Evolutionary conservation across 2,113 vertebrate genomes (phyloP), one percentile per base, ranked within the genome.

Genomic region (Calidris pugnax): DNA sequence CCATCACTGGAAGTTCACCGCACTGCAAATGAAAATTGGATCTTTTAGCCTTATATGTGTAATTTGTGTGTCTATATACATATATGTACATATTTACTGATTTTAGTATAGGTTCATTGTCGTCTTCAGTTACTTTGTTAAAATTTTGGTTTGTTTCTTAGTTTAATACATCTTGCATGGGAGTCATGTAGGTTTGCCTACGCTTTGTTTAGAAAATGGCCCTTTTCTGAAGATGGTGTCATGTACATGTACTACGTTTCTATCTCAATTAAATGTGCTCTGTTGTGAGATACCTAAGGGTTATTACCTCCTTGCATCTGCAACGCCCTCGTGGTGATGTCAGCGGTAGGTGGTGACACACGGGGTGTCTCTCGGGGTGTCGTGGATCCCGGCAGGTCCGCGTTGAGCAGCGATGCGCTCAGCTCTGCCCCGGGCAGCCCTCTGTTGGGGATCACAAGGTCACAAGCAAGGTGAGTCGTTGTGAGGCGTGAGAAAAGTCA

Each of bases 401-500:
- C 73, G 51, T 21, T 13, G 82, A 59, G 12, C 51, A 76, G 56
- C 10, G 10, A 23, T 4, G 6, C 32, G 2, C 69, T 80, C 32
- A 64, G 72, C 59, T 14, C 64, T 43, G 76, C 59, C 63, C 19
- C 2, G 1, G 18, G 32, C 55, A 15, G 5, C 68, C 47, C 60
- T 47, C 4, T 50, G 6, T 7, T 43, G 2, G 32, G 4, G 51
- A 62, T 23, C 56, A 11, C 75, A 41, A 22, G 56, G 16, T 22
- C n/a, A 16, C 0, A 0, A 62, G 66, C 17, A 33, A 50, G 51
- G 55, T 21, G 9, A 64, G 37, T 0, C 0, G 3, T 43, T 16
- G 43, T 14, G 39, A 26, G 0, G 3, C 30, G 51, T 7, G 62
- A 77, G 33, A 35, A 45, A 57, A 62, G 27, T 3, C 5, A 2